These are phyloP conservation scores for Mionectes olivaceus DNA, from an alignment of 2,797 vertebrate species.

Conservation along the genomic window DNA sequence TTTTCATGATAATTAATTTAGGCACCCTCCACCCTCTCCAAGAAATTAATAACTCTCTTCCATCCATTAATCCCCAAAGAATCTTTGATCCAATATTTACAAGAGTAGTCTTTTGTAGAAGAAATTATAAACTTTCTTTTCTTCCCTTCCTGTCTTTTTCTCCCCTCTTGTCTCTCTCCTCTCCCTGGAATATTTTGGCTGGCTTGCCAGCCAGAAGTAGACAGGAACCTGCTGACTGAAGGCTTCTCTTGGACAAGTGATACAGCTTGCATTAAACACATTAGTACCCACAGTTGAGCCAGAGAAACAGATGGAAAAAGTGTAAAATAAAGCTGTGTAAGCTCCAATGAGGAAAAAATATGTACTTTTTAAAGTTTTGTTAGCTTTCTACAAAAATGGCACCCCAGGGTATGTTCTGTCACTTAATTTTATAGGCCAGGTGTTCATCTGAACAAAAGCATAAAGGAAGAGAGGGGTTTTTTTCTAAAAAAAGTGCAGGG, in stretches of 20 bases:
- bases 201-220: slow-evolving; percentile 44
- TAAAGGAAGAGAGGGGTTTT: not conserved
- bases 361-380: slow-evolving; percentile 56
- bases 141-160: not conserved
- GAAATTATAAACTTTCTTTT: not conserved
- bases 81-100: not conserved
- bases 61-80: not conserved
- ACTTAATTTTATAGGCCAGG: slow-evolving; percentile 65
- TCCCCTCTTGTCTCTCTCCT: not conserved
- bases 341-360: slow-evolving; percentile 52
- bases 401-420: slow-evolving; percentile 56
- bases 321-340: slow-evolving; percentile 67
- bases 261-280: slow-evolving; percentile 60
- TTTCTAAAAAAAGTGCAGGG: not conserved
- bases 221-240: slow-evolving; percentile 69
- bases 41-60: not conserved
- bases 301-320: slow-evolving; percentile 74
- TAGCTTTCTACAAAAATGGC: slow-evolving; percentile 56
- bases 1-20: slow-evolving; percentile 5
- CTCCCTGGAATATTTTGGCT: not conserved
- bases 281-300: slow-evolving; percentile 12
- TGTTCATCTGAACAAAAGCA: slow-evolving; percentile 51
- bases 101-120: not conserved
- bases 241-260: slow-evolving; percentile 52
- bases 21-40: not conserved